Percentiles rank a stretch among this genome's conserved stretches.
These are phyloP conservation scores for Recurvirostra avosetta DNA, from an alignment of 2,113 vertebrate species.

Conservation along the genomic window DNA sequence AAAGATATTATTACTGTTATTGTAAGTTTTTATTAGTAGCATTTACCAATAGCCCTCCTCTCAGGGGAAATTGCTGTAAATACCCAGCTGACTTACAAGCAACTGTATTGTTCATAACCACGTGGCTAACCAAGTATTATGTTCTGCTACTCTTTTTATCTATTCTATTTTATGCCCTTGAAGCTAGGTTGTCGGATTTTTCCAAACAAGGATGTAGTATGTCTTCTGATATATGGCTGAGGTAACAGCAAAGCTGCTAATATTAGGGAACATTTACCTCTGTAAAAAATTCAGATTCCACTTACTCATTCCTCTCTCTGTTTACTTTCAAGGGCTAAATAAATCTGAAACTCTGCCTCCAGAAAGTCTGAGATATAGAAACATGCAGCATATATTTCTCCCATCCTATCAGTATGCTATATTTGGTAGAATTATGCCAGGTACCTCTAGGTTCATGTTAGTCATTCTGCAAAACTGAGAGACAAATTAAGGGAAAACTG, in stretches of 20 bases:
- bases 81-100: neutral
- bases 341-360: neutral
- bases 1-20: constrained; percentile 13
- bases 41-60: neutral
- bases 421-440: neutral
- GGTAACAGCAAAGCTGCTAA: neutral
- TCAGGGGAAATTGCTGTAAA: neutral
- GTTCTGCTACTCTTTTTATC: neutral
- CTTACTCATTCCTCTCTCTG: neutral
- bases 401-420: neutral
- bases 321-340: neutral
- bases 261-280: neutral
- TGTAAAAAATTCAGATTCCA: neutral
- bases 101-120: neutral
- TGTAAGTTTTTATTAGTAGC: neutral
- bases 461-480: neutral
- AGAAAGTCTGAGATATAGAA: neutral
- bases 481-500: neutral
- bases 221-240: neutral
- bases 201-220: neutral
- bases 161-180: neutral
- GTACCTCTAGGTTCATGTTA: neutral
- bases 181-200: neutral
- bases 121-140: neutral
- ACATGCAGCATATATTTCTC: neutral